Evolutionary conservation across 2,797 vertebrate genomes (phyloP), one percentile per base, ranked within the genome.

Genomic region (Hemibagrus guttatus): DNA sequence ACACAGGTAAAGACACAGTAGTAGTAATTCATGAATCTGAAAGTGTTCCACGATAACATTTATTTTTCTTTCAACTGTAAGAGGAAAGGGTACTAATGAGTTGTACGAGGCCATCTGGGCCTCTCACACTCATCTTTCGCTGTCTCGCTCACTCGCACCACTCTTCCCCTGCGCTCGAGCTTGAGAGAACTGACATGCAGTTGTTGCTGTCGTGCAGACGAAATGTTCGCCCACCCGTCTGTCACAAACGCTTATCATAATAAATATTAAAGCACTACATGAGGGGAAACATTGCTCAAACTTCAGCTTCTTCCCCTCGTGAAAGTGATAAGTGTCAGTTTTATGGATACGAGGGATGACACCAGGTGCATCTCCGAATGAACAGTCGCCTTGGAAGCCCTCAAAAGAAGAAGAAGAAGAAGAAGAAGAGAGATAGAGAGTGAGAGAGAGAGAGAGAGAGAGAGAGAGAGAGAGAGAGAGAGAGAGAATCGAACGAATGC

Each of bases 171-270:
- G 66, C 16, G 23, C 58, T 85, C 64, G 2, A 59, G 81, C 52
- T 87, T 21, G 59, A 49, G 58, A 78, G 61, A 88, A 69, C 31
- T 83, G 81, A 87, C 8, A 16, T 68, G 82, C 84, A 90, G 84
- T 86, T 81, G 83, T 87, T 87, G 84, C 86, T 92, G 93, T 94
- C 95, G 95, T 95, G 81, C 88, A 85, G 94, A 93, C 95, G 94
- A 94, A 93, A 94, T 93, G 93, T 93, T 93, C 95, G 92, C 95
- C 95, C 94, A 96, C 95, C 94, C 92, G 94, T 94, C 93, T 95
- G 93, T 95, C 94, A 94, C 93, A 93, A 92, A 92, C 92, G 93
- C 94, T 95, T 95, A 93, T 92, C 92, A 93, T 93, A 92, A 92
- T 92, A 94, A 93, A 94, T 94, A 92, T 93, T 92, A 91, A 90